Evolutionary conservation across 2,888 invertebrate species (phyloP), one percentile per base, ranked within the genome.

Genomic region (Meloe dianella): DNA sequence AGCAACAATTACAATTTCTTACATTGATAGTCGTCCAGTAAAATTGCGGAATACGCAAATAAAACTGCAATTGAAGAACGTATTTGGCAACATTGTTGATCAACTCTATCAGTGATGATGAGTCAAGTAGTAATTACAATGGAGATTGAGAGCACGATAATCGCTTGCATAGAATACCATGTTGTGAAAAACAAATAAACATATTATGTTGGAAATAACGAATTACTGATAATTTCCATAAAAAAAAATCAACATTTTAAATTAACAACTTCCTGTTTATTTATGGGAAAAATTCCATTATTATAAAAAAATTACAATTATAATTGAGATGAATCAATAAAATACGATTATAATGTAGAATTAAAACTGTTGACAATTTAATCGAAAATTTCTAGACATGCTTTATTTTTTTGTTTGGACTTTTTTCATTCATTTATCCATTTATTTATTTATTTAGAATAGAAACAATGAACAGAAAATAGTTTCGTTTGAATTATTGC

Each of bases 381-480:
- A 51, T 51, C 47, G n/a, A 51, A 17, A 51, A 20, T 22, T 51
- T 1, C 8, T 17, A 6, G n/a, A 6, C 6, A 14, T 41, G n/a
- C 2, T n/a, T 17, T 41, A n/a, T 41, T 41, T 41, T 17, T 32
- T 10, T 32, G 10, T 32, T 17, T 9, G 12, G 9, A 32, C 3
- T n/a, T n/a, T 2, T 2, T 9, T 47, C 5, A 8, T 22, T 22
- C 12, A 38, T 38, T n/a, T n/a, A 38, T 38, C 1, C 1, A 14
- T 14, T 14, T 38, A 38, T 38, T 38, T 56, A 17, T n/a, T 20
- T 27, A 56, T 27, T 56, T 38, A 38, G 2, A 60, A 61, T 8
- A 61, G 20, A n/a, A 22, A 61, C 29, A 60, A 38, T 38, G n/a
- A n/a, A n/a, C n/a, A 22, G 60, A 47, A 30, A 17, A 22, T 35